Evolutionary conservation across 2,113 vertebrate genomes (phyloP).

Genomic region (Ameiurus melas): DNA sequence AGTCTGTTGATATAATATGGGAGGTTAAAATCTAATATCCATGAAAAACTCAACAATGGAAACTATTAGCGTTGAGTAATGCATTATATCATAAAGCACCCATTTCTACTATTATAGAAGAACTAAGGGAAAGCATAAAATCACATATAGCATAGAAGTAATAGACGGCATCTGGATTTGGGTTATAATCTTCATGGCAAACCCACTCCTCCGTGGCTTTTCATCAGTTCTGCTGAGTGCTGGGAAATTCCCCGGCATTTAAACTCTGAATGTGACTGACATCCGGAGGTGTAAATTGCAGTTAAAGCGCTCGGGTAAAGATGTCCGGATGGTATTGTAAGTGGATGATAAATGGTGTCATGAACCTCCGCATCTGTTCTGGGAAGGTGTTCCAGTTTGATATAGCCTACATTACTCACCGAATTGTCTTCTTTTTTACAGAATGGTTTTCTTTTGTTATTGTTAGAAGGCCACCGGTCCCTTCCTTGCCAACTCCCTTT

Average conservation of each 20-base stretch:
- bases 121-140: background rate
- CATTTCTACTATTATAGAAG: background rate
- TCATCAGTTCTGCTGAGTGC: background rate
- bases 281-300: conserved; percentile 7
- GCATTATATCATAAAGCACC: background rate
- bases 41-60: background rate
- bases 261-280: background rate
- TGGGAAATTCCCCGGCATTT: background rate
- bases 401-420: background rate
- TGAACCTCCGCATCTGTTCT: background rate
- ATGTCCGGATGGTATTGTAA: conserved; percentile 19
- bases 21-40: background rate
- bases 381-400: background rate
- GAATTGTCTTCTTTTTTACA: background rate
- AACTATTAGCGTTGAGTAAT: background rate
- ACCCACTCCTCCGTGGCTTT: background rate
- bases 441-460: background rate
- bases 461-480: background rate
- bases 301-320: background rate
- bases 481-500: background rate
- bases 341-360: conserved; percentile 20
- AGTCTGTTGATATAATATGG: background rate
- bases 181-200: background rate
- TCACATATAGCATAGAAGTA: background rate
- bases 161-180: background rate